Evolutionary conservation across 2,797 vertebrate species (phyloP), one percentile per base, ranked within the genome.

Genomic region (Glossophaga mutica): DNA sequence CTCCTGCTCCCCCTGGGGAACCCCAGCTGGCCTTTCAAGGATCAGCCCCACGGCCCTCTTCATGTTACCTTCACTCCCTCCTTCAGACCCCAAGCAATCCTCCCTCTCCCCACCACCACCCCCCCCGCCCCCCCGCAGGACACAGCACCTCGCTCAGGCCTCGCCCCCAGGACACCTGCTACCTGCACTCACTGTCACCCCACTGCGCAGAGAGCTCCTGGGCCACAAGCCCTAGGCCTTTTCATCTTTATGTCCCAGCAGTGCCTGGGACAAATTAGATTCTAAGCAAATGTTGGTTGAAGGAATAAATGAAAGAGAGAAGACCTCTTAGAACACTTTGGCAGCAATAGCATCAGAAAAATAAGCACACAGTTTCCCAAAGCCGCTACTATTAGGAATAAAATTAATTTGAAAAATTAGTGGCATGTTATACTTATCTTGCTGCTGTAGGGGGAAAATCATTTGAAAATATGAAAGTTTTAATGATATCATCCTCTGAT

Each of bases 291-390:
- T 59, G 12, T 57, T 86, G 81, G 34, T 59, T 48, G 46, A 73
- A 89, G 42, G 16, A 76, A 76, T 84, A 94, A 67, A 57, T 70
- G 48, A 71, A 92, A 92, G 71, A 89, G 74, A 67, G 46, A 95
- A 82, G 68, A 67, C 5, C 50, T 74, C 57, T 62, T 57, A 92
- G n/a, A 83, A 73, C 39, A 34, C 62, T 85, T 86, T 73, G 91
- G 46, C 24, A 89, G 81, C 59, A 93, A 77, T 4, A 86, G 19
- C 21, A 52, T 73, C 68, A 83, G 16, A 57, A 94, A 93, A 73
- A 71, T 50, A 93, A 91, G 52, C 29, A 46, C 37, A 77, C 37
- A 70, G 22, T 62, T 85, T 94, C 37, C 48, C 77, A 90, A 90
- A 95, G 18, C 68, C 34, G 70, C 39, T 67, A n/a, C 67, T 78